Conservation (phyloP, 1,140 invertebrate species). For the Musca vetustissima region DNA sequence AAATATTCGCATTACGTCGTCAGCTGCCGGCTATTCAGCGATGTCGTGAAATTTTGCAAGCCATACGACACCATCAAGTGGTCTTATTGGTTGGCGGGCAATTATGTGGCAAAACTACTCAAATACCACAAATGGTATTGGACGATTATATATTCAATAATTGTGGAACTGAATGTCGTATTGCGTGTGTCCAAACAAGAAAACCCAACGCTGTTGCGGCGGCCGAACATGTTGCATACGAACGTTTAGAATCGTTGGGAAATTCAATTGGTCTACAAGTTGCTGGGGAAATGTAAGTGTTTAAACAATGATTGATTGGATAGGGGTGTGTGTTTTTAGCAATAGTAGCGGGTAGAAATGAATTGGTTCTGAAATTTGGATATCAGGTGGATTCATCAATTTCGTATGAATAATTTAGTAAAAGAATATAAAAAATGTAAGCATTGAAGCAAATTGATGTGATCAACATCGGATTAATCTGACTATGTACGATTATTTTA, state of each 20-base stretch:
- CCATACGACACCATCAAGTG: conserved; percentile 68
- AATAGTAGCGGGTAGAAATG: no score
- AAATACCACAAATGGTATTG: conserved; percentile 85
- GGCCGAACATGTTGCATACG: conserved; percentile 81
- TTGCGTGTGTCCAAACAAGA: conserved; percentile 90
- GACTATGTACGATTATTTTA: no score
- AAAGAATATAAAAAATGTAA: no score
- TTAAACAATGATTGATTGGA: background rate
- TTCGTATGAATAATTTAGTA: no score
- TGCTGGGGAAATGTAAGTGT: conserved; percentile 68
- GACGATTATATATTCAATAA: conserved; percentile 72
- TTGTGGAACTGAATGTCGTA: conserved; percentile 74
- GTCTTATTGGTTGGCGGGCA: conserved; percentile 79
- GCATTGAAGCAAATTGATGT: no score
- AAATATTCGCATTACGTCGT: conserved; percentile 31
- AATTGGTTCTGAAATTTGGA: no score
- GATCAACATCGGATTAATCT: no score
- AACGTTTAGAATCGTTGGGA: conserved; percentile 77
- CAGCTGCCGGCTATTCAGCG: conserved; percentile 67
- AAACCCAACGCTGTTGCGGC: conserved; percentile 90
- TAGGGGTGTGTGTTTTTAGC: no score
- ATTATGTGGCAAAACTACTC: conserved; percentile 89
- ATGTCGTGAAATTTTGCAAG: conserved; percentile 62
- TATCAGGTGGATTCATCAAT: no score
- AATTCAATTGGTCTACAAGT: conserved; percentile 79